Evolutionary conservation across 2,888 invertebrate genomes (phyloP), one percentile per base, ranked within the genome.

Genomic region (Hofmannophila pseudospretella): DNA sequence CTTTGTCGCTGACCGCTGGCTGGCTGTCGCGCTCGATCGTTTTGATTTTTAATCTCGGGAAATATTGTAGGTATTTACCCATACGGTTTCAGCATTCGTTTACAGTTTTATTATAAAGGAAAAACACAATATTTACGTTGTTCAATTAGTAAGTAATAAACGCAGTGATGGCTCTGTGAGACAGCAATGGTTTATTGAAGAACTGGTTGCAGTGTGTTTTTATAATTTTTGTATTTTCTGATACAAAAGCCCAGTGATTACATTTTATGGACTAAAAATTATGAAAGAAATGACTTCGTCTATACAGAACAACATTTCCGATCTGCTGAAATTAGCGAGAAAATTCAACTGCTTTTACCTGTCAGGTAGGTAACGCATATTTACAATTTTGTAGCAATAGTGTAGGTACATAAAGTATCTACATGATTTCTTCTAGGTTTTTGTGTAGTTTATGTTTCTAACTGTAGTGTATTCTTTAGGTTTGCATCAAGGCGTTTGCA

Each of bases 331-430:
- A 86, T 89, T 95, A 74, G 95, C 95, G 43, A 91, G 93, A 73
- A 94, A 94, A 89, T 95, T 95, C 85, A 96, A 96, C 87, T 93
- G 94, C 88, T 96, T 96, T 81, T 95, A 95, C 80, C 81, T 96
- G 87, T 90, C 93, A 89, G 95, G 95, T 95, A 67, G 47, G 36
- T 44, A n/a, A n/a, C n/a, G n/a, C n/a, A n/a, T n/a, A n/a, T n/a
- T n/a, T n/a, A n/a, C n/a, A n/a, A n/a, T n/a, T n/a, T n/a, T n/a
- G n/a, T n/a, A n/a, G n/a, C n/a, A n/a, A n/a, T n/a, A n/a, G n/a
- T n/a, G n/a, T n/a, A n/a, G n/a, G n/a, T n/a, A n/a, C n/a, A n/a
- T n/a, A n/a, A n/a, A n/a, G n/a, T n/a, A n/a, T n/a, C n/a, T n/a
- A n/a, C n/a, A n/a, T n/a, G n/a, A n/a, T n/a, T n/a, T n/a, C n/a